Conservation (phyloP, 2,888 invertebrate species). For the Acrobasis repandana region DNA sequence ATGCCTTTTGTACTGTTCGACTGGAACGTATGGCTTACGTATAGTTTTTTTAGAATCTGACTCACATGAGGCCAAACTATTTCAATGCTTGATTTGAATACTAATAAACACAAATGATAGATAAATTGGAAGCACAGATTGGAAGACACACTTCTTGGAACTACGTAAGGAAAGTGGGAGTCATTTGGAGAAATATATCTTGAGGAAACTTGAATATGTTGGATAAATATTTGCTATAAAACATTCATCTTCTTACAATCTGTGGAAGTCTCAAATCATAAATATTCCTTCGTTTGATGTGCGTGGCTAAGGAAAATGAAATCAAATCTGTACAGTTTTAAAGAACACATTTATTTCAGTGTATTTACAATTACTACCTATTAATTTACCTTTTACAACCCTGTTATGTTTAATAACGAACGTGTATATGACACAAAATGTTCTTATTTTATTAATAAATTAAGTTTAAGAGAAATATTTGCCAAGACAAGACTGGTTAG, state of each 20-base stretch:
- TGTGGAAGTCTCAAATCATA: background rate
- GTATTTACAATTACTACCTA: conserved; percentile 52
- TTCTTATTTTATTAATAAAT: background rate
- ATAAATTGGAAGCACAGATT: conserved; percentile 6
- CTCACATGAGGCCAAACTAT: conserved; percentile 28
- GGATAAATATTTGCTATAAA: background rate
- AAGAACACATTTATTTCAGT: conserved; percentile 63
- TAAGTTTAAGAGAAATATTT: background rate
- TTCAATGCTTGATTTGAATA: conserved; percentile 26
- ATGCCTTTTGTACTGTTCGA: conserved; percentile 23
- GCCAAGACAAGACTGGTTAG: conserved; percentile 38
- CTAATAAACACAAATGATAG: conserved; percentile 26
- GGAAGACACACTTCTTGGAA: background rate
- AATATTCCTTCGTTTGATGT: too few species aligned
- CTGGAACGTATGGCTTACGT: conserved; percentile 15
- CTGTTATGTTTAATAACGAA: conserved; percentile 48
- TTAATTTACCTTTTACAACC: conserved; percentile 56
- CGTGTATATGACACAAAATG: conserved; percentile 23
- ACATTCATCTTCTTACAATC: background rate
- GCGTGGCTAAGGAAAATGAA: background rate
- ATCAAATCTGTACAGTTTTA: conserved; percentile 32
- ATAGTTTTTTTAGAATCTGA: conserved; percentile 31
- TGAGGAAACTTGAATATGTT: background rate
- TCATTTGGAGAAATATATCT: background rate
- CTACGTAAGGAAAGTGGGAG: background rate